Percentiles rank a stretch among this genome's conserved stretches.
These are phyloP conservation scores for Typhlomys cinereus DNA, from an alignment of 2,113 vertebrate species.

Conservation along the genomic window DNA sequence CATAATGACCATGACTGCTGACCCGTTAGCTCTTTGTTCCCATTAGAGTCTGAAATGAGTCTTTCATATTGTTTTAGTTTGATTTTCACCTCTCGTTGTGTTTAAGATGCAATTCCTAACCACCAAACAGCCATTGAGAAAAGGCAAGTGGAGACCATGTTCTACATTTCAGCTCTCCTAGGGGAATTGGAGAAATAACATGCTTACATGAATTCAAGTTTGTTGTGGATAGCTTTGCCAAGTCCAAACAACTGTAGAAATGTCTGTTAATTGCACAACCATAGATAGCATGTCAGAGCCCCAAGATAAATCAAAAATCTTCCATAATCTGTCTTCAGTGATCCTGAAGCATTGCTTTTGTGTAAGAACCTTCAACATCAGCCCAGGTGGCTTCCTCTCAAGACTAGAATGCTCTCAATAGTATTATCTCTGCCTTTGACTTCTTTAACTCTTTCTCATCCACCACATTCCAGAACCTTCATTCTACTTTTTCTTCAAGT, in stretches of 20 bases:
- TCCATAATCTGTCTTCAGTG: neutral
- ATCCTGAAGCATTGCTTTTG: neutral
- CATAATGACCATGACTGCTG: neutral
- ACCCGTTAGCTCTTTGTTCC: neutral
- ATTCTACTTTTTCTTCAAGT: no score
- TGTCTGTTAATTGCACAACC: neutral
- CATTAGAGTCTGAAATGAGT: neutral
- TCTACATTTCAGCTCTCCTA: neutral
- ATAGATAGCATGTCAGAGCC: neutral
- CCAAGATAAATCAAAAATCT: neutral
- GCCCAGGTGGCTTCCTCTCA: neutral
- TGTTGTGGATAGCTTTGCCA: neutral
- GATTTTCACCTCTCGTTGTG: neutral
- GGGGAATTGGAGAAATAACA: neutral
- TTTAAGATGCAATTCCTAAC: neutral
- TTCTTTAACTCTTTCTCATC: neutral
- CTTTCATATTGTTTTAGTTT: neutral
- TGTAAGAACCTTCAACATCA: neutral
- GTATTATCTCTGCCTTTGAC: neutral
- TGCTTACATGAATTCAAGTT: neutral
- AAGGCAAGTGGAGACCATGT: neutral
- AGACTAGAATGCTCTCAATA: neutral
- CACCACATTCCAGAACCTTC: neutral
- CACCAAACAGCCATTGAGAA: neutral
- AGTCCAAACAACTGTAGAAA: neutral